Conservation (phyloP, 2,888 invertebrate genomes). For the Oligia fasciuncula region DNA sequence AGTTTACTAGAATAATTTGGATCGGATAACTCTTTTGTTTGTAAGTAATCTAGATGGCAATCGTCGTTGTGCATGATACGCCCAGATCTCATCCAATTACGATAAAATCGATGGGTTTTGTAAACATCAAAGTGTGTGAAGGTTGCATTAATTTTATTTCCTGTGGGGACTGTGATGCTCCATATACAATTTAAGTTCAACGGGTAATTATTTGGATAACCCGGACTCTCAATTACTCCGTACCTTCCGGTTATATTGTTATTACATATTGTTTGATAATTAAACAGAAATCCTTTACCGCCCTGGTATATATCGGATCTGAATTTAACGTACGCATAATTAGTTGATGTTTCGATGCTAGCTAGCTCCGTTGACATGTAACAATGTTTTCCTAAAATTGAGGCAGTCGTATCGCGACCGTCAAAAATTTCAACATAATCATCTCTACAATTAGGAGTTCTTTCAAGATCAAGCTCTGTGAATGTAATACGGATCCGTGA, state of each 20-base stretch:
- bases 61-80: background rate
- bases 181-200: constrained; percentile 93
- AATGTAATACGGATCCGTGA: constrained; percentile 92
- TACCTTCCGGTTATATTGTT: constrained; percentile 91
- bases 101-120: constrained; percentile 45
- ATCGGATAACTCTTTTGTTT: constrained; percentile 85
- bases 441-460: constrained; percentile 89
- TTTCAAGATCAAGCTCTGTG: constrained; percentile 93
- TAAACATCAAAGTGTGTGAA: constrained; percentile 93
- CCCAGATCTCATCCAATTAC: constrained; percentile 40
- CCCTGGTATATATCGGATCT: constrained; percentile 91
- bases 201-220: constrained; percentile 93
- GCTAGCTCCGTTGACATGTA: constrained; percentile 78
- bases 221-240: constrained; percentile 96
- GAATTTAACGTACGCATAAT: constrained; percentile 93
- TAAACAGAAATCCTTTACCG: constrained; percentile 94
- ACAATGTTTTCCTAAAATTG: constrained; percentile 92
- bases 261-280: constrained; percentile 93
- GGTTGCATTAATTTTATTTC: constrained; percentile 94
- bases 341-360: constrained; percentile 90
- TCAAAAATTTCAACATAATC: constrained; percentile 93
- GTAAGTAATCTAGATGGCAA: constrained; percentile 91
- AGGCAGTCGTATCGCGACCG: constrained; percentile 89
- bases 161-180: constrained; percentile 93
- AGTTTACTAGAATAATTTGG: constrained; percentile 78